Conservation (phyloP, 2,113 vertebrate species). For the Anoplopoma fimbria region DNA sequence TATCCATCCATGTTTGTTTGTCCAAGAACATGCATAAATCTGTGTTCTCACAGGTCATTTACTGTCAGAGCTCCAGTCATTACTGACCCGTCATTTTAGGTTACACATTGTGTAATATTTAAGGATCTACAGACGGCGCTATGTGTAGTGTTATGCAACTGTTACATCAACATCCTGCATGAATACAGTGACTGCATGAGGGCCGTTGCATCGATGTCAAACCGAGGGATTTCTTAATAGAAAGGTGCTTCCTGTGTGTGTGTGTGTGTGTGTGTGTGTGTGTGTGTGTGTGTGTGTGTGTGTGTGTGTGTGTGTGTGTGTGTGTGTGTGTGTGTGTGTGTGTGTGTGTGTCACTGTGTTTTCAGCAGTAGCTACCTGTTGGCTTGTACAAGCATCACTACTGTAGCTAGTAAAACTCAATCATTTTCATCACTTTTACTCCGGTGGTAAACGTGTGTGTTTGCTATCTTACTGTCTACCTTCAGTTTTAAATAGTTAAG, state of each 20-base stretch:
- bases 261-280: conserved; percentile 33
- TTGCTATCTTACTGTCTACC: background rate
- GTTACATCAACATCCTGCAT: conserved; percentile 40
- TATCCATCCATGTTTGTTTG: background rate
- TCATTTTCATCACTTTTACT: too few relatives aligned
- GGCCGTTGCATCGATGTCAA: conserved; percentile 37
- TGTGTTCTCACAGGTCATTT: too few relatives aligned
- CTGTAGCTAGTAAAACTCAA: too few relatives aligned
- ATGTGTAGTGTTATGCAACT: conserved; percentile 36
- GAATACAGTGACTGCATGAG: background rate
- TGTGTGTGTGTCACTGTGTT: conserved; percentile 24
- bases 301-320: conserved; percentile 40
- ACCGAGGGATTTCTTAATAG: conserved; percentile 49
- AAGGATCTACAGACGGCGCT: background rate
- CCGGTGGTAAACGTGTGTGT: background rate
- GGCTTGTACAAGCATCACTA: background rate
- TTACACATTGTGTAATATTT: conserved; percentile 20
- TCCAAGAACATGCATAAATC: too few relatives aligned
- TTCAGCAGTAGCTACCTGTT: conserved; percentile 36
- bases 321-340: conserved; percentile 27
- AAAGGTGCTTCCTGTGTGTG: conserved; percentile 70
- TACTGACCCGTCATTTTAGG: background rate
- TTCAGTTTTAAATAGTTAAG: background rate
- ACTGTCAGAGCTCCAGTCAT: background rate
- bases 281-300: conserved; percentile 30